These are phyloP conservation scores for Acanthosepion pharaonis DNA, from an alignment of 2,888 invertebrate species.

Conservation along the genomic window DNA sequence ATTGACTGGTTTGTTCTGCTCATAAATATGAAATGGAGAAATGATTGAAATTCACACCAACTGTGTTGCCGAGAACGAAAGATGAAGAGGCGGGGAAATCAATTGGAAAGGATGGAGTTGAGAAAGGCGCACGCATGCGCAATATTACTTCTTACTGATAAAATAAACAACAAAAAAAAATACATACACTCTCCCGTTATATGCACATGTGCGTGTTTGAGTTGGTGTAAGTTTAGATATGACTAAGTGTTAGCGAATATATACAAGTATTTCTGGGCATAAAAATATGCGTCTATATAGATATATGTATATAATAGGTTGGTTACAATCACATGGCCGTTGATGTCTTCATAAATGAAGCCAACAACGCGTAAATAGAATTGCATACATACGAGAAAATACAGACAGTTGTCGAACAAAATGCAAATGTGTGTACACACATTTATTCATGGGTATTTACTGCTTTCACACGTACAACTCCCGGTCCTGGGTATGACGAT, in stretches of 20 bases:
- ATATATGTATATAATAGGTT: not conserved
- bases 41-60: constrained; percentile 4
- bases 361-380: no score
- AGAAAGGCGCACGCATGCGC: not conserved
- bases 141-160: not conserved
- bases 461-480: no score
- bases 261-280: not conserved
- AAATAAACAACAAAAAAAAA: not conserved
- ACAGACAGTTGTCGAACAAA: no score
- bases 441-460: no score
- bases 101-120: not conserved
- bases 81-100: not conserved
- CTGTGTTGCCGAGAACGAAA: not conserved
- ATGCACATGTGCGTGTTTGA: not conserved
- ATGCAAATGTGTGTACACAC: no score
- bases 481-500: no score
- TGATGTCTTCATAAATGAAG: no score
- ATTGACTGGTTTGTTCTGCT: not conserved
- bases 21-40: not conserved
- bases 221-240: no score
- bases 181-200: not conserved
- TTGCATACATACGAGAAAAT: no score
- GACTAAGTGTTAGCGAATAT: not conserved
- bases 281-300: not conserved
- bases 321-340: no score